Base-by-base conservation (phyloP, 2,797 vertebrate species). In the Melanotaenia trifasciata region DNA sequence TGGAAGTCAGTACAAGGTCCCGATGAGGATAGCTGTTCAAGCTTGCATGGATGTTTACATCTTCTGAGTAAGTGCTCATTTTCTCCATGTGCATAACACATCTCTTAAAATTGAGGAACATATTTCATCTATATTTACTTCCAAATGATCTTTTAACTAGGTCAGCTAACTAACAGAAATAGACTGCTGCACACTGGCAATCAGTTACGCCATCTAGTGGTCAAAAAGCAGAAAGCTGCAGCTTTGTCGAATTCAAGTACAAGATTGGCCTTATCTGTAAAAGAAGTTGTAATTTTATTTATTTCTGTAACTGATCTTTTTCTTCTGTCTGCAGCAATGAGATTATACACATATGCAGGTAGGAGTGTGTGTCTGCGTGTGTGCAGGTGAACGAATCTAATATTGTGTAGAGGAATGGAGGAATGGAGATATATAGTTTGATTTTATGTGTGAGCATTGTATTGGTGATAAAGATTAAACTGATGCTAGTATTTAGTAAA, bases 121-220 rank as follows among this genome's bases (percentile, higher is more conserved):
- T 70, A 83, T 90, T 83, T 89, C 70, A 88, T 90, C 88, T 91
- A 87, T 85, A 91, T 92, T 89, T 90, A 87, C 81, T 87, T 88
- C 64, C 77, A 88, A 91, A 89, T 84, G 80, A 67, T 87, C 79
- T 87, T 87, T 86, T 90, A 93, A 90, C 88, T 93, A 87, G 92
- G 92, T 93, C 92, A 93, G 76, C 80, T 89, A 86, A 87, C 80
- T 78, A 84, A 84, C 74, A 12, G 70, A 86, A 80, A 81, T 84
- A 89, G 80, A 81, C 78, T 78, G 58, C 74, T 76, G 35, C 28
- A 32, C 35, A 18, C 53, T 24, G 35, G 74, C 5, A 18, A 77
- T 33, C 80, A 61, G 76, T 69, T 11, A 0, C 71, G 77, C 87
- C 90, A 87, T 86, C 93, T 92, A 84, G 91, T 90, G 93, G 90